Evolutionary conservation across 2,888 invertebrate species (phyloP), one percentile per base, ranked within the genome.

Genomic region (Agrypnus murinus): DNA sequence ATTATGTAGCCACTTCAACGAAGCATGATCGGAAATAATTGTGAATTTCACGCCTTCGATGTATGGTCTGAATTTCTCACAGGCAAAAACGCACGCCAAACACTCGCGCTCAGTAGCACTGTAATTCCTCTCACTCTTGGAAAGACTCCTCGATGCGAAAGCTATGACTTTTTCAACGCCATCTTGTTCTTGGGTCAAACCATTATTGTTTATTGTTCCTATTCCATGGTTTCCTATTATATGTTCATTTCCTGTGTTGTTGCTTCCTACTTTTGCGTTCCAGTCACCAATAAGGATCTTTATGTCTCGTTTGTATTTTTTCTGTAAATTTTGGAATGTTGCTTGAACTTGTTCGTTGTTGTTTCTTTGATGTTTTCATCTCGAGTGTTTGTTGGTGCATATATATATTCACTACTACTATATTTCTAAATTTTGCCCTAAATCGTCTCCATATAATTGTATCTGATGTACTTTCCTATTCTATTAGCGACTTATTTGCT

Each of bases 391-490:
- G 53, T 53, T 53, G 53, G 53, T 53, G 53, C 53, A 25, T 53
- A 53, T 53, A n/a, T n/a, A 53, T 32, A 17, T 53, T 53, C 32
- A 53, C n/a, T 7, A 53, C 12, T 25, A 53, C 32, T 25, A 53
- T 53, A 32, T 53, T 53, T 53, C 53, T 53, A 32, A 53, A 53
- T 12, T 32, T 53, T 25, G 53, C 31, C 25, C 32, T 53, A 31
- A 45, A 45, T 45, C 45, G n/a, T 10, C 45, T n/a, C 45, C 45
- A 45, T 45, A 8, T n/a, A 8, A 12, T n/a, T n/a, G n/a, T n/a
- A n/a, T 53, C 53, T 32, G 53, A 32, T 53, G 12, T 53, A 12
- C 53, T 32, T 53, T 53, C 53, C 53, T 31, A 53, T 53, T 53
- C 53, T 25, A 53, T 53, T 17, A 53, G 32, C 12, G 53, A 25